Percentiles rank a stretch among this genome's conserved stretches.
These are phyloP conservation scores for Osmerus mordax DNA, from an alignment of 2,113 vertebrate species.

Conservation along the genomic window DNA sequence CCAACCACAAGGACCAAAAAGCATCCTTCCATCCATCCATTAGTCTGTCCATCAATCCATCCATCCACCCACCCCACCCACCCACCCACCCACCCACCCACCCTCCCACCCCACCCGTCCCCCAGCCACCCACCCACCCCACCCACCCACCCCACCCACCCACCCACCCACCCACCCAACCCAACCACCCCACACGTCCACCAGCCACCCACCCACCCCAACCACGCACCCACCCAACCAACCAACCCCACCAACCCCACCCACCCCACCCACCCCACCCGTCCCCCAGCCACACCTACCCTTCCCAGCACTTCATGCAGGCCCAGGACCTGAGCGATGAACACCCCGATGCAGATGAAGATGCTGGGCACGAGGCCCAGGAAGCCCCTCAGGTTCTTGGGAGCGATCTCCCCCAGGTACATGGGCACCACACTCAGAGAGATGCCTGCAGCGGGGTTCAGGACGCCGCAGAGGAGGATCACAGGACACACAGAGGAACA, in stretches of 20 bases:
- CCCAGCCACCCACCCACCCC: not conserved
- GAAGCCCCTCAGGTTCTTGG: constrained; percentile 83
- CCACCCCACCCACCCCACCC: no score
- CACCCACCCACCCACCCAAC: not conserved
- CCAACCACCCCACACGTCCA: no score
- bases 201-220: no score
- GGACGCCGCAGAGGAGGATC: no score
- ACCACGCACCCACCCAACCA: not conserved
- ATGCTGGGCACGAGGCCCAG: constrained; percentile 83
- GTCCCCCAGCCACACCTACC: constrained; percentile 50
- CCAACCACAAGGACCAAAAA: no score
- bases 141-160: not conserved
- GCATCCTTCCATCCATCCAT: no score
- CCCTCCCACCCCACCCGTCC: not conserved
- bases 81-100: not conserved
- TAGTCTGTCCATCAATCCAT: no score
- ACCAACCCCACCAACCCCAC: no score
- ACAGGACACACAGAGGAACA: not conserved
- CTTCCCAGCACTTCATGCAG: constrained; percentile 81
- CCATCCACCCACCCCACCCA: not conserved
- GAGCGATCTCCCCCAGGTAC: constrained; percentile 87
- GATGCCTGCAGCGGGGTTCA: constrained; percentile 69
- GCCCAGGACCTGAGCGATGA: constrained; percentile 82
- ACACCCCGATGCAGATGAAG: constrained; percentile 88
- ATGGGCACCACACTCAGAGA: constrained; percentile 87